Conservation (phyloP, 2,888 invertebrate species). For the Bhutanitis thaidina region DNA sequence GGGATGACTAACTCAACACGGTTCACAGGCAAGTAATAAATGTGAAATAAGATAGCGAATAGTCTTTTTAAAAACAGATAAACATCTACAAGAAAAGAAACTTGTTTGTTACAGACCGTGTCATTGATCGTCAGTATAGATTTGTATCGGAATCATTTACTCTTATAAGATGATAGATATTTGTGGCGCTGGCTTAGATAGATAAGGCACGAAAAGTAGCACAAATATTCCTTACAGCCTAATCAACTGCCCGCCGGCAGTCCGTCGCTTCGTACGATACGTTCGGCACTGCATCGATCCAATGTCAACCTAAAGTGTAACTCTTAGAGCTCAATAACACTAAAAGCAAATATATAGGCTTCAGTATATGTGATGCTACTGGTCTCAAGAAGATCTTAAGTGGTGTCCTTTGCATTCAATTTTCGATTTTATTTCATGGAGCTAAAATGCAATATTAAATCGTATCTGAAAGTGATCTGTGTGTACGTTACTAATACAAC, state of each 20-base stretch:
- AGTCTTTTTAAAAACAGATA: neutral
- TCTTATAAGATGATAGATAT: slow-evolving; percentile 46
- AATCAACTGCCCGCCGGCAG: slow-evolving; percentile 47
- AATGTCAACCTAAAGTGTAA: slow-evolving; percentile 47
- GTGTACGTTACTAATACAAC: slow-evolving; percentile 17
- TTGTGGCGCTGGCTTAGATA: slow-evolving; percentile 32
- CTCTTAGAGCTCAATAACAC: slow-evolving; percentile 39
- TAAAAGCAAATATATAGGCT: slow-evolving; percentile 34
- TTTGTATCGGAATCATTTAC: slow-evolving; percentile 50
- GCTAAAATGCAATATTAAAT: slow-evolving; percentile 10
- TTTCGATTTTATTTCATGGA: slow-evolving; percentile 29
- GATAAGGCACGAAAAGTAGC: slow-evolving; percentile 66
- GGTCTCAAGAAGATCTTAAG: slow-evolving; percentile 35
- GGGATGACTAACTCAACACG: too few relatives aligned
- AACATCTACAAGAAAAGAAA: neutral
- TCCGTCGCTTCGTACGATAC: slow-evolving; percentile 27
- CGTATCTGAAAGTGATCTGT: slow-evolving; percentile 10
- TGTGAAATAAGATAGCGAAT: neutral
- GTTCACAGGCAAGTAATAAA: too few relatives aligned
- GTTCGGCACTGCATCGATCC: slow-evolving; percentile 28
- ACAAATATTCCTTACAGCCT: slow-evolving; percentile 51
- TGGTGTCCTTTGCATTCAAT: slow-evolving; percentile 26
- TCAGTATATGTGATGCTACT: slow-evolving; percentile 34
- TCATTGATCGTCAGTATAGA: slow-evolving; percentile 34
- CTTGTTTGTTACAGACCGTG: neutral